Evolutionary conservation across 2,797 vertebrate species (phyloP), one percentile per base, ranked within the genome.

Genomic region (Rhodeus uyekii): DNA sequence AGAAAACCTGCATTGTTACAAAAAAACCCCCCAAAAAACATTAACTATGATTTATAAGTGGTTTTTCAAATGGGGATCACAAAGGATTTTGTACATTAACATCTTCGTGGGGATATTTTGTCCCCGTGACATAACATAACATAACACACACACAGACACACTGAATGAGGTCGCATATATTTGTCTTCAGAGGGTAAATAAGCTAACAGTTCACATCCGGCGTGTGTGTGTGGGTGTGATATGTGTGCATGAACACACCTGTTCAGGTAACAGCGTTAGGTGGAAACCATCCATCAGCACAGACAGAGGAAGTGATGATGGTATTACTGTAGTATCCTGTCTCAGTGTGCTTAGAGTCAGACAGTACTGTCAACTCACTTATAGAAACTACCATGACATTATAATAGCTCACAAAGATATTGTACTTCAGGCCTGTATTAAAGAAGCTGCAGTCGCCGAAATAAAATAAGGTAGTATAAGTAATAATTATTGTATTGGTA

Each of bases 271-370:
- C 82, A 88, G 81, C 79, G 82, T 68, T 80, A 86, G 13, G 76
- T 84, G 88, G 87, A 87, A 87, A 86, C 74, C 32, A 44, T 76
- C 86, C 53, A 77, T 89, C 88, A 89, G 81, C 88, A 86, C 81
- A 72, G 39, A 42, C 69, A 84, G 22, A 82, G 68, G 48, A 74
- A 81, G 71, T 78, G 81, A 73, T 77, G 77, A 65, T 36, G 64
- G 78, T 60, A 34, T 81, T 74, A 36, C 39, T 4, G 10, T 34
- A 39, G 42, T 58, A 42, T 75, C 80, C 80, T 64, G 60, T 19
- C 9, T 24, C 22, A 64, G 4, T n/a, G 53, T 13, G 19, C 48
- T 64, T 63, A 38, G 4, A 27, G 29, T 50, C 42, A 42, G 73
- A 24, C 73, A 63, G 18, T 32, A 5, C n/a, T 36, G 71, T n/a